Evolutionary conservation across 2,797 vertebrate genomes (phyloP), one percentile per base, ranked within the genome.

Genomic region (Tolypeutes matacus): DNA sequence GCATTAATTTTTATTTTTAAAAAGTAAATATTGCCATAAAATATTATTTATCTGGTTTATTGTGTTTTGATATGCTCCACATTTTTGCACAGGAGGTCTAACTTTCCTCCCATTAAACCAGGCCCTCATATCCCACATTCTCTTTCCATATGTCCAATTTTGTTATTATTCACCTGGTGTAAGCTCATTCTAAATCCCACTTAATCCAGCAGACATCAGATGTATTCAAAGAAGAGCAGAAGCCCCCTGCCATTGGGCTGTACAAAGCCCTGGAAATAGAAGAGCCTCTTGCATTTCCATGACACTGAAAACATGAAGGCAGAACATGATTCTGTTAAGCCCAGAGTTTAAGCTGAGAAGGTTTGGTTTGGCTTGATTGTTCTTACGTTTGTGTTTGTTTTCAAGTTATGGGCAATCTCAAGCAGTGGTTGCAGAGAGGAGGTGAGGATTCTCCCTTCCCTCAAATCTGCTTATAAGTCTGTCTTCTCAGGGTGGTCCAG

Each of bases 61-160:
- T 90, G 11, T 29, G 29, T 85, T 85, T 65, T 86, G 13, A 49
- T 15, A 39, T 0, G 0, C 23, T 70, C 23, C 93, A 73, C 53
- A 25, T 65, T 53, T 91, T 73, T 39, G 36, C 7, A 21, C 75
- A 10, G 27, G 7, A 29, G 1, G 3, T 2, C 31, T 81, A 7
- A 2, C 1, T 51, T 27, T 6, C 21, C 29, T 56, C 21, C 20
- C 9, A 7, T 14, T 7, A 0, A 1, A 58, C 36, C 13, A 17
- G 25, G 5, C 4, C 46, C 13, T 29, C 2, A 14, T 25, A 12
- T 29, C 31, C 27, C 29, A 72, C 1, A 6, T 56, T 23, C n/a
- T 75, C 17, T 21, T 90, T 27, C 75, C 31, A 9, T 51, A 9
- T 23, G 3, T 70, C 81, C 29, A 56, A 7, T 70, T 46, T 49